These are phyloP conservation scores for Picus viridis DNA, from an alignment of 2,797 vertebrate species.

Conservation along the genomic window DNA sequence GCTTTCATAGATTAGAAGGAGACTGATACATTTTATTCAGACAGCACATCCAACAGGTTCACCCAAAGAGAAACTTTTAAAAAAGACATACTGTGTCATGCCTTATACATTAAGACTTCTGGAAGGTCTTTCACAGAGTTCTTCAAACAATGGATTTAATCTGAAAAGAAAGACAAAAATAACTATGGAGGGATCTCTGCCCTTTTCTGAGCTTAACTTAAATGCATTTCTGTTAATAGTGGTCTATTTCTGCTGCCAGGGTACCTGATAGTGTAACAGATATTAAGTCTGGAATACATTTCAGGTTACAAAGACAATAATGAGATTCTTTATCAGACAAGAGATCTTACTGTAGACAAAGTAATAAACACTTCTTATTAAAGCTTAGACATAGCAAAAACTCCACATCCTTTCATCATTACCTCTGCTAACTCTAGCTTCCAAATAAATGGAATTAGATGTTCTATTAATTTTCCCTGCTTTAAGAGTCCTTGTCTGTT, in stretches of 20 bases:
- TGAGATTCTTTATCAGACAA: background rate
- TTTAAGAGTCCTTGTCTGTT: background rate
- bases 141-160: background rate
- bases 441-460: background rate
- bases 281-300: background rate
- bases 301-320: background rate
- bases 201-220: conserved; percentile 26
- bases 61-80: background rate
- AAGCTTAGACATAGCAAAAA: conserved; percentile 4
- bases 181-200: background rate
- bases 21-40: background rate
- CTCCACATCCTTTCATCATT: background rate
- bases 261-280: background rate
- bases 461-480: background rate
- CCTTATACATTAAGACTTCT: background rate
- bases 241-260: background rate
- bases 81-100: background rate
- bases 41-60: background rate
- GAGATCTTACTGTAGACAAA: background rate
- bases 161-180: background rate
- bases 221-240: conserved; percentile 10
- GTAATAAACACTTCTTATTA: conserved; percentile 3
- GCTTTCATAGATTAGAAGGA: background rate
- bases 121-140: background rate
- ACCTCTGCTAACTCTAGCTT: background rate